Evolutionary conservation across 2,113 vertebrate genomes (phyloP), one percentile per base, ranked within the genome.

Genomic region (Piliocolobus tephrosceles): DNA sequence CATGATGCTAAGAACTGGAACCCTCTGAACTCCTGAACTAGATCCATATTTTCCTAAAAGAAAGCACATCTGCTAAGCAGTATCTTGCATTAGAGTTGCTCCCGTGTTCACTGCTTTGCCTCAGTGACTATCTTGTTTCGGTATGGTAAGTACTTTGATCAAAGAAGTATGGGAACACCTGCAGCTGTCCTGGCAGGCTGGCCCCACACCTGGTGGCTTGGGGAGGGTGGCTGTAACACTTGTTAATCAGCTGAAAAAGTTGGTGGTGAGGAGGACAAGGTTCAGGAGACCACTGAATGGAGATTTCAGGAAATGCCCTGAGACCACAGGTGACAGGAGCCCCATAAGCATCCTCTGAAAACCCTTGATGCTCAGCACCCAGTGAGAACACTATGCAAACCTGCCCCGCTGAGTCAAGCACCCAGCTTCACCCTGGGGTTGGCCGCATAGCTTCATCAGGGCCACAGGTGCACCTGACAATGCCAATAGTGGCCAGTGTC

Each of bases 401-500:
- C 22, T 12, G 57, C 16, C 52, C 52, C 2, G 13, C 61, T 14
- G 6, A 45, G 45, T 0, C 27, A 18, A 0, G 12, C 70, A 20
- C 8, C 79, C 90, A 2, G 10, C 20, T 23, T 20, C 18, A 50
- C 25, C 32, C 40, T 11, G 7, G 55, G 45, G 14, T n/a, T 16
- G 5, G 40, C 90, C 43, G 6, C 57, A 8, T 0, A 0, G 73
- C 73, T 76, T 50, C 18, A 38, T 58, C 55, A 8, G 22, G 64
- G 3, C 38, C 3, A 1, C n/a, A 10, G 88, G 55, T 73, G 75
- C 80, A 2, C 0, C 1, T 1, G 0, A 43, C 38, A 7, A 11
- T 2, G 0, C 0, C 6, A 5, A 2, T 0, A 47, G 68, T 38
- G 0, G 30, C 58, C 9, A 2, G 32, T 9, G 18, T 35, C 17